Evolutionary conservation across 1,140 invertebrate species (phyloP), one percentile per base, ranked within the genome.

Genomic region (Leptopilina clavipes): DNA sequence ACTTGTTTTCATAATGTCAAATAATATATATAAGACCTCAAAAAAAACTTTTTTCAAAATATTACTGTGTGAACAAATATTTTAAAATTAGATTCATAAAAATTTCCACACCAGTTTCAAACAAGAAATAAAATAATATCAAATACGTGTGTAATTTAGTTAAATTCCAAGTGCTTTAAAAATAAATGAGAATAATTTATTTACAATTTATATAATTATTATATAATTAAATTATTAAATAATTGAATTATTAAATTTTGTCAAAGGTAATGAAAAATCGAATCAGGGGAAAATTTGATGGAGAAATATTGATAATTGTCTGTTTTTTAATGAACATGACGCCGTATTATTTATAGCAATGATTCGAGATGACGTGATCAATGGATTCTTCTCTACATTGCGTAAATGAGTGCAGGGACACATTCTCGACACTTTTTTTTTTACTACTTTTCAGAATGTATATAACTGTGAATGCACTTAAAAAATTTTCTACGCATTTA

Each of bases 321-420:
- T 56, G 25, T 37, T 5, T 2, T 31, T 71, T 65, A 12, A 65
- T 48, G 40, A 12, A 48, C 59, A 75, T 81, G 81, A 82, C 81
- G 79, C 59, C 74, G 11, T 19, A 75, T 76, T 86, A 86, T 86
- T 86, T 83, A 85, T 86, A 86, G 82, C 71, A 76, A 84, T 86
- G 85, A 86, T 84, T 79, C 73, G 70, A 76, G 65, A 75, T 71
- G 48, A 18, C 72, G 73, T 73, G 56, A 48, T 37, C 43, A 70
- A 80, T 81, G 78, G 76, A 74, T 73, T 73, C 79, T 73, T 52
- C 6, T 40, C 70, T 37, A 40, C 7, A 56, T 14, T 18, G 17
- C 59, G 25, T 12, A 17, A 31, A 45, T 22, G 22, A 37, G 17
- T n/a, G 72, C 54, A 73, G 72, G 70, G 71, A 73, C 40, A 72